Evolutionary conservation across 2,797 vertebrate genomes (phyloP).

Genomic region (Cheirogaleus major): DNA sequence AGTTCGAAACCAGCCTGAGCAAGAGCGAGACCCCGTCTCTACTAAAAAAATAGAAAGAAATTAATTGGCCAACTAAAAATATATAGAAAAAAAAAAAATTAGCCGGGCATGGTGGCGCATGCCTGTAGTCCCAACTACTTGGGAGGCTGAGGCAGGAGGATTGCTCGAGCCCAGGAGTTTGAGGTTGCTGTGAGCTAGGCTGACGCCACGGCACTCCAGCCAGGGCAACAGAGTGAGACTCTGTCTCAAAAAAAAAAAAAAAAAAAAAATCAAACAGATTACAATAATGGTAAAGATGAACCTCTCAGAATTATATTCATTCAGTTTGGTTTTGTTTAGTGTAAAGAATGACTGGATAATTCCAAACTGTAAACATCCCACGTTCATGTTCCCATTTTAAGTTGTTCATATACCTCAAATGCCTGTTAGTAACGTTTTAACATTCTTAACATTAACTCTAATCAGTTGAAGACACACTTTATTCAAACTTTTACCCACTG

Average conservation of each 20-base stretch:
- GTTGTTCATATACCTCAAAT: background rate
- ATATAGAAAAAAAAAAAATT: too few species aligned
- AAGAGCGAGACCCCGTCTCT: too few species aligned
- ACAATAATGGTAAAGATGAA: background rate
- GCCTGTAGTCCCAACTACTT: too few species aligned
- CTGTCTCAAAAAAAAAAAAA: background rate
- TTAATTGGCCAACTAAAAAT: too few species aligned
- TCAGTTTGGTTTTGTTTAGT: background rate
- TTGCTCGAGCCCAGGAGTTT: too few species aligned
- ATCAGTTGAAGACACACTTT: background rate
- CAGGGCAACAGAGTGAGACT: too few species aligned
- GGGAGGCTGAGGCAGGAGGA: too few species aligned
- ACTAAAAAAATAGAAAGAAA: too few species aligned
- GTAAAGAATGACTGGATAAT: background rate
- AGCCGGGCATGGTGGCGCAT: too few species aligned
- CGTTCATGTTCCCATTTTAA: background rate
- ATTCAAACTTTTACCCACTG: background rate
- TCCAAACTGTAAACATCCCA: background rate
- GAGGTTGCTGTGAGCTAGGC: too few species aligned
- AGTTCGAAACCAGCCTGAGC: too few species aligned
- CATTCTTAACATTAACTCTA: constrained; percentile 17
- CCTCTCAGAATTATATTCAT: constrained; percentile 16
- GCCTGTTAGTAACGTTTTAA: background rate
- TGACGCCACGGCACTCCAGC: too few species aligned
- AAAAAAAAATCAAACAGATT: background rate